A percentile compares a stretch with the other conserved stretches of the same genome.
Evolutionary conservation across 2,797 vertebrate genomes (phyloP).

Genomic region (Acanthornis magna): DNA sequence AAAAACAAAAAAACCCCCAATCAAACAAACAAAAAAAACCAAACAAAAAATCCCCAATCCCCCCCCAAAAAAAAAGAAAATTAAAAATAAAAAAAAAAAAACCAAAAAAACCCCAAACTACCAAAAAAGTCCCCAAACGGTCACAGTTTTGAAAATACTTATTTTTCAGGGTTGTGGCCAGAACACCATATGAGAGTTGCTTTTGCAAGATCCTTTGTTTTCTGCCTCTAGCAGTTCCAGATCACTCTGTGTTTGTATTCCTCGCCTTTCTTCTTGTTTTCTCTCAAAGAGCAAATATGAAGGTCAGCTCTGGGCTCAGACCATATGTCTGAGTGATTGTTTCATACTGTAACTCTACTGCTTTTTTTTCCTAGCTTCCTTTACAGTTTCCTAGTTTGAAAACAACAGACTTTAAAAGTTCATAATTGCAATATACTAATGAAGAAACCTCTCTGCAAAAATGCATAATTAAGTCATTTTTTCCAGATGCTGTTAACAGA

Average conservation of each 20-base stretch:
- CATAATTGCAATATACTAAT: neutral
- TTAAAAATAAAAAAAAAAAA: no score
- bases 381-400: neutral
- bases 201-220: neutral
- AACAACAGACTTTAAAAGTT: neutral
- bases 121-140: neutral
- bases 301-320: neutral
- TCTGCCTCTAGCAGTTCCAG: neutral
- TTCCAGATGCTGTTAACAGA: neutral
- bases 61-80: no score
- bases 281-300: neutral
- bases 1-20: no score
- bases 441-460: neutral
- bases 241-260: neutral
- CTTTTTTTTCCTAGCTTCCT: neutral
- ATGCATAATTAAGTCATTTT: neutral
- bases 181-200: neutral
- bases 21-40: no score
- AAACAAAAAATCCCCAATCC: no score
- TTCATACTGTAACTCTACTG: neutral
- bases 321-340: neutral
- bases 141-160: neutral
- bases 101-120: no score
- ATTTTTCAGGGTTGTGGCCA: neutral
- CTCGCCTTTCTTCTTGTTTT: neutral